Evolutionary conservation across 2,888 invertebrate genomes (phyloP), one percentile per base, ranked within the genome.

Genomic region (Yponomeuta sedellus): DNA sequence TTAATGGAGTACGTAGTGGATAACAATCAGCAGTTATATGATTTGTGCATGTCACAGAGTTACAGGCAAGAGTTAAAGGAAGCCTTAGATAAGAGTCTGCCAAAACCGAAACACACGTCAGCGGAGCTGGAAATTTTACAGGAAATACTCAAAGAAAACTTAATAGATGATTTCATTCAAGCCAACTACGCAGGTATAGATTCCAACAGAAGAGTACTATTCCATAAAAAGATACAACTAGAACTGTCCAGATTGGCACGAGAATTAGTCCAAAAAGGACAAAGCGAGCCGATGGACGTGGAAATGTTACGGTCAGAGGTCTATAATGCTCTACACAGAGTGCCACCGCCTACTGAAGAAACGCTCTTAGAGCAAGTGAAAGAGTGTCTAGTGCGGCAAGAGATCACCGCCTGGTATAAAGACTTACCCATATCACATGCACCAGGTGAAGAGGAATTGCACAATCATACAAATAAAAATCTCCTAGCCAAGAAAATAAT

Each of bases 321-420:
- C 39, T 69, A 85, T 11, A 71, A 71, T 66, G 73, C 78, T 12
- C 70, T 88, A 25, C 72, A 77, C 22, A 79, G 77, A 69, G 82
- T 87, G 0, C 81, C 86, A 16, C 20, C 77, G n/a, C 87, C 87
- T 0, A 71, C 71, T 62, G 73, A 77, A 10, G 72, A 77, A n/a
- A 75, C 75, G 2, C 66, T 87, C 19, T 74, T 70, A 70, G 75
- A 80, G 63, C 86, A 86, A 77, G 81, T 79, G 0, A 78, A 82
- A 69, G 79, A 81, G 70, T 81, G 87, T 64, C 67, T 83, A 20
- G 66, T 88, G 20, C 77, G 75, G 6, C 66, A 76, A 0, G 88
- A 87, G 72, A 74, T 88, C 2, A 82, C 83, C 28, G 75, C 82
- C 39, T 88, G 88, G 88, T 76, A 81, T 69, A 69, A 71, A n/a